These are phyloP conservation scores for Conops quadrifasciatus DNA, from an alignment of 2,888 invertebrate species.

Conservation along the genomic window DNA sequence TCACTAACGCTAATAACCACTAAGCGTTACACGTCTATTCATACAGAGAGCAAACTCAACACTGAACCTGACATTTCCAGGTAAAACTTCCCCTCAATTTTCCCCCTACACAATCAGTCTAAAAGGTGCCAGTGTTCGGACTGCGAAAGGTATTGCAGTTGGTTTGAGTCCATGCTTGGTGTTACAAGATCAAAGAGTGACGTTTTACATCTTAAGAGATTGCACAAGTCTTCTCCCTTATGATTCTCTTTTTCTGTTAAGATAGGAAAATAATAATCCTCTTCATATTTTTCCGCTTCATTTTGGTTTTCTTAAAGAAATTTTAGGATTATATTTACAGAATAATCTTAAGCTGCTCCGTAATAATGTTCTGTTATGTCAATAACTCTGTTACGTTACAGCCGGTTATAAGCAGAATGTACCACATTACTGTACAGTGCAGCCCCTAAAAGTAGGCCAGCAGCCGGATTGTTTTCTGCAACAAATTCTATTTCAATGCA, in stretches of 20 bases:
- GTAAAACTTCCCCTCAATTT: conserved; percentile 50
- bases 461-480: too few relatives aligned
- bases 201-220: not conserved
- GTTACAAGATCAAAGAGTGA: not conserved
- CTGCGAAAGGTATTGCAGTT: conserved; percentile 11
- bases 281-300: too few relatives aligned
- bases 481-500: too few relatives aligned
- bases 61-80: conserved; percentile 46
- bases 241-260: not conserved
- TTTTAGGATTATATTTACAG: not conserved
- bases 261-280: not conserved
- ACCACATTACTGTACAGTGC: too few relatives aligned
- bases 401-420: too few relatives aligned
- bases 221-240: not conserved
- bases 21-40: conserved; percentile 52
- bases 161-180: conserved; percentile 13
- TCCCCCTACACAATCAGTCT: not conserved
- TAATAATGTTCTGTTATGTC: not conserved
- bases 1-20: too few relatives aligned
- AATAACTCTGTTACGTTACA: too few relatives aligned
- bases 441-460: too few relatives aligned
- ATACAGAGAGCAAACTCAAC: conserved; percentile 53
- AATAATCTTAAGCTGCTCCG: not conserved
- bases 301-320: not conserved
- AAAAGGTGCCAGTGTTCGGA: not conserved